phyloP scores from a whole-genome alignment of 2,113 vertebrate species.

The Lonchura striata region DNA sequence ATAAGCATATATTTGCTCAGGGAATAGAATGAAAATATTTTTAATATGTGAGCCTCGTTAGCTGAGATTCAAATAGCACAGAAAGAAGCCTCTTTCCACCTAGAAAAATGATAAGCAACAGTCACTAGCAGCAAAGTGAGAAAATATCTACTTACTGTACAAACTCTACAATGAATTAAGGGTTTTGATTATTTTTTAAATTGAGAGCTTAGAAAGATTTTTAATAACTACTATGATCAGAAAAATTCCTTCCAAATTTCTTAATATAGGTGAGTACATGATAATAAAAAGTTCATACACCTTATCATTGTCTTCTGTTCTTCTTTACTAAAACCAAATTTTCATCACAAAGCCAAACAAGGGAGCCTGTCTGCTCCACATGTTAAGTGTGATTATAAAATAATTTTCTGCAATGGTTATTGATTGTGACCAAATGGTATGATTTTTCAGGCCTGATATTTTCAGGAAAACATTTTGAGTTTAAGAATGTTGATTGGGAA shows the following conservation, averaged over 20 bases:
- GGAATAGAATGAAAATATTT: neutral
- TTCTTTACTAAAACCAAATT: neutral
- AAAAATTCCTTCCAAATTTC: neutral
- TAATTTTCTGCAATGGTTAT: neutral
- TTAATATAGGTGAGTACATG: neutral
- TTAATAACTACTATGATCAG: neutral
- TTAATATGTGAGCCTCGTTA: neutral
- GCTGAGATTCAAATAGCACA: neutral
- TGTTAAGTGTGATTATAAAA: neutral
- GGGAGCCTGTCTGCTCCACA: neutral
- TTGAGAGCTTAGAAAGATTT: neutral
- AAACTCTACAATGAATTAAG: slow-evolving; percentile 25
- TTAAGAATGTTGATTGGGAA: neutral
- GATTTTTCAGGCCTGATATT: neutral
- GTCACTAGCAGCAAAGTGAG: neutral
- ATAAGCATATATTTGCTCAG: neutral
- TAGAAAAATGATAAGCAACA: neutral
- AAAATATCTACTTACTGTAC: neutral
- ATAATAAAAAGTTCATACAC: neutral
- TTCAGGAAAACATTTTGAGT: neutral
- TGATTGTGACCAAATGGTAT: neutral
- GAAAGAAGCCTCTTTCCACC: neutral
- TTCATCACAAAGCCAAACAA: neutral
- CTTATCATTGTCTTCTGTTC: neutral
- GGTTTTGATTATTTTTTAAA: neutral